Evolutionary conservation across 2,888 invertebrate species (phyloP).

Genomic region (Cistogaster globosa): DNA sequence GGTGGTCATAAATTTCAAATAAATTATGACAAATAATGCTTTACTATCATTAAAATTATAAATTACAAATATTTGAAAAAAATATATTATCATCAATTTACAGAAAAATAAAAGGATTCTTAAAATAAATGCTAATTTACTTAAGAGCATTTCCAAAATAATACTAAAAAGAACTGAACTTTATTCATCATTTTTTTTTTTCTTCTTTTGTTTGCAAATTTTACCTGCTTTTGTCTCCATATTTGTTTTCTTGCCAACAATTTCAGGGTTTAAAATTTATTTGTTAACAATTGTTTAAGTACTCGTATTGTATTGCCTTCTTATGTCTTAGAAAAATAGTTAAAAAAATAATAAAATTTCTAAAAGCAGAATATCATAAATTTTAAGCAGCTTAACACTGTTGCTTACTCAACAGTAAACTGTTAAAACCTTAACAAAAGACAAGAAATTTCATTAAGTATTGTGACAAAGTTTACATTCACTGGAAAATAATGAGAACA

Average conservation of each 20-base stretch:
- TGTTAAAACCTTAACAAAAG: constrained; percentile 68
- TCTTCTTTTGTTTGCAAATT: background rate
- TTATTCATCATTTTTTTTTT: background rate
- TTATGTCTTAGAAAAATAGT: constrained; percentile 4
- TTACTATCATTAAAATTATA: no score
- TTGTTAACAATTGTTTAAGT: constrained; percentile 61
- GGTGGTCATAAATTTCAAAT: background rate
- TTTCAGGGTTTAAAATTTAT: constrained; percentile 53
- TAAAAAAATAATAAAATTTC: background rate
- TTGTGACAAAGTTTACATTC: constrained; percentile 29
- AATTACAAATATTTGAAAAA: no score
- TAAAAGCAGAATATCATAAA: constrained; percentile 64
- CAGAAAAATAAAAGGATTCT: no score
- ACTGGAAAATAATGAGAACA: background rate
- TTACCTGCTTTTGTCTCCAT: background rate
- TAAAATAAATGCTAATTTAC: no score
- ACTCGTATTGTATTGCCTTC: constrained; percentile 21
- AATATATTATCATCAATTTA: no score
- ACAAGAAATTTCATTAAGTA: constrained; percentile 49
- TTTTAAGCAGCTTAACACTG: constrained; percentile 72
- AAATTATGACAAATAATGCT: no score
- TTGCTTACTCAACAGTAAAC: constrained; percentile 71
- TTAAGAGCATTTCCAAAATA: no score
- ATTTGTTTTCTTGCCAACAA: constrained; percentile 23
- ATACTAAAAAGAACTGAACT: no score